These are phyloP conservation scores for Indicator maculatus DNA, from an alignment of 2,113 vertebrate species.

Conservation along the genomic window DNA sequence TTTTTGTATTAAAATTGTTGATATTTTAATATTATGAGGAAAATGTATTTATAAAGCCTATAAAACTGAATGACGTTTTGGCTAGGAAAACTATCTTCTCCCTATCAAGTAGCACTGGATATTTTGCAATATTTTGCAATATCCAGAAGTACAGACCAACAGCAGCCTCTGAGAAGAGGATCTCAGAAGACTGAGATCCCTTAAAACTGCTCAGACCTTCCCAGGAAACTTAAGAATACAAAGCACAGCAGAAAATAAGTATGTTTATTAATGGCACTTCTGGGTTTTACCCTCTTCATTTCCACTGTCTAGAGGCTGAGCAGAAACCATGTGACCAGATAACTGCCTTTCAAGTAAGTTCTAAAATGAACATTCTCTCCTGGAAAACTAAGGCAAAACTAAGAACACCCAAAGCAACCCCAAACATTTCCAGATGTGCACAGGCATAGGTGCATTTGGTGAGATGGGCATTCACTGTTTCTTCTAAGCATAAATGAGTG, in stretches of 20 bases:
- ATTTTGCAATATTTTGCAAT: not conserved
- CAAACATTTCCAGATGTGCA: too few relatives aligned
- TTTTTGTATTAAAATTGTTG: not conserved
- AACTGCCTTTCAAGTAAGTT: too few relatives aligned
- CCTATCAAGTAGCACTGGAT: not conserved
- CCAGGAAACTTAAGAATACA: not conserved
- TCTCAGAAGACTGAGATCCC: not conserved
- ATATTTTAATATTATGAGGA: not conserved
- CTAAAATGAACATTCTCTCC: too few relatives aligned
- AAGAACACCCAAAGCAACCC: too few relatives aligned
- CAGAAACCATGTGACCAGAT: too few relatives aligned
- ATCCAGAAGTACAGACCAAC: not conserved
- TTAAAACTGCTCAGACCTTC: not conserved
- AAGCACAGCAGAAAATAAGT: not conserved
- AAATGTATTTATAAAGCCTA: not conserved
- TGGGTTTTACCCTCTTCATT: not conserved
- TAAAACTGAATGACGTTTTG: not conserved
- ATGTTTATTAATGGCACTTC: not conserved
- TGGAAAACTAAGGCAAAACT: too few relatives aligned
- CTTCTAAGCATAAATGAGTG: too few relatives aligned
- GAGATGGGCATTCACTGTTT: too few relatives aligned
- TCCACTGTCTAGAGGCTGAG: not conserved
- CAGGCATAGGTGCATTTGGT: too few relatives aligned
- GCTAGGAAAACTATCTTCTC: not conserved
- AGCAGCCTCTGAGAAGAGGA: not conserved